phyloP scores from a whole-genome alignment of 2,113 vertebrate species.

The Lathamus discolor region DNA sequence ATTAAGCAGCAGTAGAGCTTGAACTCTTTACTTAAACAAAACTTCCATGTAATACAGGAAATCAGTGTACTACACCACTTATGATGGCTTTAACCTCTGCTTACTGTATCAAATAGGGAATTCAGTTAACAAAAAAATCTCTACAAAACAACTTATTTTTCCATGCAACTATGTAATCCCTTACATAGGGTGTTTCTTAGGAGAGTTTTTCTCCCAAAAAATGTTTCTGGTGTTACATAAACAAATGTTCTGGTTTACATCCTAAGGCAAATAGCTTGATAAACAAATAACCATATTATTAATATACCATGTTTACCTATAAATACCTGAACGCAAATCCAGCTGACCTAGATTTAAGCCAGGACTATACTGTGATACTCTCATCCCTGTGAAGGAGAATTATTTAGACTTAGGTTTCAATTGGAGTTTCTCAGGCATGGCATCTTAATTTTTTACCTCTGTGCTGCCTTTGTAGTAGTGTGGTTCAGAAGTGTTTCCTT shows the following conservation, averaged over 20 bases:
- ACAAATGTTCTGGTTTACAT: background rate
- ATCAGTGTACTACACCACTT: background rate
- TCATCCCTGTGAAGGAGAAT: background rate
- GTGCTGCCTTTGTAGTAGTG: background rate
- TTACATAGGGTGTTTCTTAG: background rate
- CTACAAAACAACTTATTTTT: background rate
- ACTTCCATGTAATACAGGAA: background rate
- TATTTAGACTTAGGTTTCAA: background rate
- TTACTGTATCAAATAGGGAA: background rate
- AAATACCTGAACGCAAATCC: background rate
- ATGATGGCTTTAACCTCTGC: background rate
- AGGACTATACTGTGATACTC: background rate
- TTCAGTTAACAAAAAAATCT: background rate
- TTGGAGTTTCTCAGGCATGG: background rate
- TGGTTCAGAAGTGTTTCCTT: background rate
- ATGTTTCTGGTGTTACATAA: background rate
- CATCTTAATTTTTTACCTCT: background rate
- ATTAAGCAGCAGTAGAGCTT: background rate
- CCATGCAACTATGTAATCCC: background rate
- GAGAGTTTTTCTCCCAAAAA: background rate
- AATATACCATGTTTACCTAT: background rate
- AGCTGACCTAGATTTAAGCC: background rate
- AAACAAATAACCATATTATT: background rate
- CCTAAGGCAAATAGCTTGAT: background rate
- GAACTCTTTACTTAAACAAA: background rate